These are phyloP conservation scores for Diogma glabrata DNA, from an alignment of 2,888 invertebrate species.

Conservation along the genomic window DNA sequence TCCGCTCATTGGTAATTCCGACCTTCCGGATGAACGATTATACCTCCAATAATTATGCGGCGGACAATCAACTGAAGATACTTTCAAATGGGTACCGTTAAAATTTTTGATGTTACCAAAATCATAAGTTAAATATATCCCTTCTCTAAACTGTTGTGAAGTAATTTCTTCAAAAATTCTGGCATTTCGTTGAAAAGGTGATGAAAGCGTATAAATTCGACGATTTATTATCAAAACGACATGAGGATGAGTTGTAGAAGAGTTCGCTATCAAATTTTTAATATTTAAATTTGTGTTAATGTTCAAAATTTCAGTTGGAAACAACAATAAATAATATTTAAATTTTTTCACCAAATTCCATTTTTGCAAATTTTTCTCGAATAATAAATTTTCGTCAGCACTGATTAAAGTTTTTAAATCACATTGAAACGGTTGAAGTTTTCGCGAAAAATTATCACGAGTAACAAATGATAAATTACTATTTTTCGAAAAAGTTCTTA, in stretches of 20 bases:
- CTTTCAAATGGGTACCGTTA: conserved; percentile 9
- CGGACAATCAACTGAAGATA: neutral
- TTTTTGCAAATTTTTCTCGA: neutral
- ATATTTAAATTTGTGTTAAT: no score
- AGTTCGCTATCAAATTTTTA: no score
- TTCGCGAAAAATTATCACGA: no score
- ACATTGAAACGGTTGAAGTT: no score
- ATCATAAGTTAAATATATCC: neutral
- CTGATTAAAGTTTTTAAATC: no score
- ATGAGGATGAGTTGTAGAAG: neutral
- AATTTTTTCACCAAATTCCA: conserved; percentile 2
- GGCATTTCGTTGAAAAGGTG: neutral
- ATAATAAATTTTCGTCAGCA: no score
- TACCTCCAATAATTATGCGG: conserved; percentile 9
- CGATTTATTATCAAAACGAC: neutral
- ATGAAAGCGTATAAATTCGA: neutral
- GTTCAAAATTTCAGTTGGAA: neutral
- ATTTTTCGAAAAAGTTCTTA: no score
- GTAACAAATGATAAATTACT: no score
- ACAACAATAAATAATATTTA: neutral
- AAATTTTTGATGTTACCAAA: neutral
- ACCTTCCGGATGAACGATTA: neutral
- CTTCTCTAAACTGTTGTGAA: neutral
- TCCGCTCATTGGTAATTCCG: neutral
- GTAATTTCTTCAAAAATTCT: neutral